Base-by-base conservation (phyloP, 2,113 vertebrate species). In the Nyctibius bracteatus region DNA sequence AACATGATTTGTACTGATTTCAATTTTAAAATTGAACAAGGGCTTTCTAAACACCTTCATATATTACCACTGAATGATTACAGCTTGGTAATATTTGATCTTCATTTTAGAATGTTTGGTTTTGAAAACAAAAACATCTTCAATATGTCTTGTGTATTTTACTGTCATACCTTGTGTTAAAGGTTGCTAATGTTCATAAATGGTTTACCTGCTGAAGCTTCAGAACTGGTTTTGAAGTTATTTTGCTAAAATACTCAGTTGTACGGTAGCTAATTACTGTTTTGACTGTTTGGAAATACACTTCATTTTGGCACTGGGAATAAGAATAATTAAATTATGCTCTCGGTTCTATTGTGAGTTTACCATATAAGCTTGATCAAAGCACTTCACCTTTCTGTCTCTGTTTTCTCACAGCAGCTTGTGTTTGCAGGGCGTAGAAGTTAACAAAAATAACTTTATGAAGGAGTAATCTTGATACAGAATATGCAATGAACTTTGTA, bases 31-130 rank as follows among this genome's bases (percentile, higher is more conserved):
- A 86, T 78, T 27, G 73, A 96, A 74, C 28, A 86, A 93, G 10
- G 7, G 57, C 65, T 89, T 97, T 80, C 51, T 80, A 96, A 96
- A 90, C 35, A 55, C 2, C 3, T 79, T 86, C 51, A 14, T 95
- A 73, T 88, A 96, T 97, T 95, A 86, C 30, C 33, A 31, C 57
- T 74, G 80, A 89, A 55, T 80, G n/a, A 75, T 78, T 85, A 83
- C 58, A 96, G 62, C 27, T 75, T 57, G 55, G 14, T 79, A 46
- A 79, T 62, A 62, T 82, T 91, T 95, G 73, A 63, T 93, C 43
- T 95, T 89, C 43, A 49, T 87, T 97, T 71, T 87, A 58, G 16
- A 94, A 91, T 93, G 33, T 92, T 92, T 94, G 58, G 12, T 20
- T 95, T 92, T 95, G 80, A 65, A 55, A 91, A 86, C 58, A 78